phyloP scores from a whole-genome alignment of 2,797 vertebrate genomes.

The Neomorphus geoffroyi region DNA sequence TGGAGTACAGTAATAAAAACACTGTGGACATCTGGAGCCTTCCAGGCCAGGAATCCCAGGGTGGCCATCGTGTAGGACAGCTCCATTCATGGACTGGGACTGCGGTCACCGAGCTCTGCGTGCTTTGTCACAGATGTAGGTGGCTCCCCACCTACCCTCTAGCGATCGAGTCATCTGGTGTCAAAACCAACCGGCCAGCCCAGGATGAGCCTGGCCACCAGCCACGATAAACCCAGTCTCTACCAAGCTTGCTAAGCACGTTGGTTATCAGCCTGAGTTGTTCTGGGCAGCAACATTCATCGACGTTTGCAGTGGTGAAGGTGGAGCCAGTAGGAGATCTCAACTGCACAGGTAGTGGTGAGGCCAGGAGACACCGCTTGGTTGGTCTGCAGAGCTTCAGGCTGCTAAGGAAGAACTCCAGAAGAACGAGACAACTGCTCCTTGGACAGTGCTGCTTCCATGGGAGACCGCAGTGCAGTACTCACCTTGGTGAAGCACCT shows the following conservation, averaged over 20 bases:
- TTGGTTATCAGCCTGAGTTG: rapidly evolving
- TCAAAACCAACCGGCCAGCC: neutral
- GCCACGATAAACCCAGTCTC: neutral
- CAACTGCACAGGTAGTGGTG: neutral
- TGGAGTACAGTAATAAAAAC: constrained; percentile 1
- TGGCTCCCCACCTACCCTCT: neutral
- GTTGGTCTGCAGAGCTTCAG: neutral
- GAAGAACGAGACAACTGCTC: neutral
- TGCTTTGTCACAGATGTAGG: neutral
- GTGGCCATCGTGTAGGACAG: neutral
- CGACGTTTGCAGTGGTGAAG: neutral
- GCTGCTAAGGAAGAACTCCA: neutral
- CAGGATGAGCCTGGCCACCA: neutral
- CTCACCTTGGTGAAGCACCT: neutral
- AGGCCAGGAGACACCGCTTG: neutral
- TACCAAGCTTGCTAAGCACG: rapidly evolving
- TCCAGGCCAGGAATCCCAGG: constrained; percentile 18
- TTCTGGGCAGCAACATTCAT: rapidly evolving
- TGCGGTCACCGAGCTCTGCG: neutral
- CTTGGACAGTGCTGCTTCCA: rapidly evolving
- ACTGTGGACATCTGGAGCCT: constrained; percentile 28
- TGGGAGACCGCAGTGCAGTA: neutral
- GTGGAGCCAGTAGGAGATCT: neutral
- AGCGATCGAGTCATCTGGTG: too few species aligned
- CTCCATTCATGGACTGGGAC: neutral